These are phyloP conservation scores for Loxodonta africana DNA, from an alignment of 2,113 vertebrate species.

Conservation along the genomic window DNA sequence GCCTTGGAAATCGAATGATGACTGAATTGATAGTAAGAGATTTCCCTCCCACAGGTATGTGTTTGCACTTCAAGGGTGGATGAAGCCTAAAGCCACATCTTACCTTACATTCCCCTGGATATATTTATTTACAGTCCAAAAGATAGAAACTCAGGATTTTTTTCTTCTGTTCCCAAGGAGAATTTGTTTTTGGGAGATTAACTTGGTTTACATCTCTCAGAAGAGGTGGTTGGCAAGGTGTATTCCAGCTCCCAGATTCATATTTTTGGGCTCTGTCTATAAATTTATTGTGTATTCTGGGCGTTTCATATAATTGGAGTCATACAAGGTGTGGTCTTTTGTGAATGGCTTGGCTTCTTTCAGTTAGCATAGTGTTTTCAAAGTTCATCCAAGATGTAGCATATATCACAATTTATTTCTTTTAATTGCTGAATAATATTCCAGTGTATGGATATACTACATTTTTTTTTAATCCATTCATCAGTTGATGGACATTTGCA, in stretches of 20 bases:
- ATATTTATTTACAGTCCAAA: neutral
- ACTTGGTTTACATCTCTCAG: neutral
- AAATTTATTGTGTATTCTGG: neutral
- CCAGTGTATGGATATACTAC: no score
- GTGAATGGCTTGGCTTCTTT: slow-evolving; percentile 5
- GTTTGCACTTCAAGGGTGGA: neutral
- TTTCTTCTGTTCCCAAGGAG: neutral
- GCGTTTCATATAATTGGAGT: slow-evolving; percentile 30
- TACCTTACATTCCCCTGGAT: neutral
- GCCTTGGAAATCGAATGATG: neutral
- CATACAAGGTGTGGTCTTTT: neutral
- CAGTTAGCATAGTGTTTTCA: slow-evolving; percentile 27
- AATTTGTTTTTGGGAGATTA: neutral
- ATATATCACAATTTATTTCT: neutral
- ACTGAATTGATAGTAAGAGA: neutral
- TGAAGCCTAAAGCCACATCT: neutral
- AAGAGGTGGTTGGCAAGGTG: neutral
- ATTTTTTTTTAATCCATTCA: neutral
- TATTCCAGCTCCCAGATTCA: neutral
- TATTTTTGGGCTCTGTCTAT: neutral
- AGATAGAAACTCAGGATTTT: neutral
- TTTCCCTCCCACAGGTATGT: neutral
- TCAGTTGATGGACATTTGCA: neutral
- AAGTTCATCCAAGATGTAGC: neutral
- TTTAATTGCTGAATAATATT: neutral